Base-by-base conservation (phyloP, 2,888 invertebrate genomes). In the Melitaea athalia region DNA sequence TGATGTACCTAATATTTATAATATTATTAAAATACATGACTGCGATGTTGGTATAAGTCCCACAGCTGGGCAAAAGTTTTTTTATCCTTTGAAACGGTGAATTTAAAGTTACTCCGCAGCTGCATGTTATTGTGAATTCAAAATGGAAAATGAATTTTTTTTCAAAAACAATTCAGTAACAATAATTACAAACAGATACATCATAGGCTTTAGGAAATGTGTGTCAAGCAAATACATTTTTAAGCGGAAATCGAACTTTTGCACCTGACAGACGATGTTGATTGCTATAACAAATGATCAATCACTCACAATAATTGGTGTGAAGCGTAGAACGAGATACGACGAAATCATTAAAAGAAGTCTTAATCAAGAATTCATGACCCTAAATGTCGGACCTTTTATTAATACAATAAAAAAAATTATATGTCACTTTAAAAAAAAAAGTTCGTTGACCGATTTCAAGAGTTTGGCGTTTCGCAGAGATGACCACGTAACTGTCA, bases 401-500 rank as follows among this genome's bases (percentile, higher is more conserved):
- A 45, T 52, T 52, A 52, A 52, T 12, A n/a, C 55, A 8, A 53
- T 68, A 59, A 61, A 64, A 67, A 24, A 67, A 64, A 68, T 66
- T 17, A 69, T 50, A 50, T 50, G 50, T 15, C 17, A 4, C 0
- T 45, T 4, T 45, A 45, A 12, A 45, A 52, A 52, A 52, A 52
- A 67, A 70, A 80, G 85, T 78, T 85, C 82, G 75, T 75, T 78
- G 85, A 81, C 82, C 83, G 75, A 68, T 84, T 81, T 81, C 78
- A 77, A 74, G 79, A 75, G 76, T 75, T 78, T 77, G 76, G 76
- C 70, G 77, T 80, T 80, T 80, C 79, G 77, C 77, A 72, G 72
- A 75, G 73, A 78, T 79, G 72, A 77, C 79, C 86, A 87, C 86
- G 87, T 86, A 84, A 79, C 78, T 73, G 77, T 85, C 79, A 86